A percentile compares a stretch with the other conserved stretches of the same genome.
Evolutionary conservation across 2,888 invertebrate genomes (phyloP).

Genomic region (Apomyelois bistriatella): DNA sequence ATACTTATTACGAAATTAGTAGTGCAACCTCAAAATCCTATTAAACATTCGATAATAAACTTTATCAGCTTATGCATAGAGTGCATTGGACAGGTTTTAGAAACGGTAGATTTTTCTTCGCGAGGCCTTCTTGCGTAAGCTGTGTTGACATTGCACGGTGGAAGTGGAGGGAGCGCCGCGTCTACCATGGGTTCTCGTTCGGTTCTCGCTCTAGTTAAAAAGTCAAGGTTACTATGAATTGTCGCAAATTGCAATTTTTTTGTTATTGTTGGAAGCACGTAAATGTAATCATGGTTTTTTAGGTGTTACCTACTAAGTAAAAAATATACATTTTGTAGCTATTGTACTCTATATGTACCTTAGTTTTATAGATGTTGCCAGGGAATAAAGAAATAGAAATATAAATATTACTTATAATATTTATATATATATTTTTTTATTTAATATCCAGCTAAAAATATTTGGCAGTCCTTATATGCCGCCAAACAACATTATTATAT

Average conservation of each 20-base stretch:
- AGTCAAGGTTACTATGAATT: constrained; percentile 10
- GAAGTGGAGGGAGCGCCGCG: constrained; percentile 34
- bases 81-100: constrained; percentile 32
- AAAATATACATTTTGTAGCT: too few relatives aligned
- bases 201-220: constrained; percentile 11
- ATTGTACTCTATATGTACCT: too few relatives aligned
- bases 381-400: too few relatives aligned
- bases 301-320: neutral
- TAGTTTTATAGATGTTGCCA: too few relatives aligned
- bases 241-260: constrained; percentile 2
- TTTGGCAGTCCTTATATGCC: too few relatives aligned
- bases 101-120: constrained; percentile 57
- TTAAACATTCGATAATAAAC: constrained; percentile 20
- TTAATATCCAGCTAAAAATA: too few relatives aligned
- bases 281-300: neutral
- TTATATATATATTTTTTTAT: too few relatives aligned
- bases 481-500: too few relatives aligned
- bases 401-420: too few relatives aligned
- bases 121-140: constrained; percentile 72
- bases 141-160: constrained; percentile 68
- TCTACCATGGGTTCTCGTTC: constrained; percentile 23
- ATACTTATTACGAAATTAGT: constrained; percentile 24
- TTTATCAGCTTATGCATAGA: neutral
- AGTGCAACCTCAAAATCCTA: constrained; percentile 19
- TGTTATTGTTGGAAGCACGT: neutral